Evolutionary conservation across 2,797 vertebrate species (phyloP), one percentile per base, ranked within the genome.

Genomic region (Galago senegalensis): DNA sequence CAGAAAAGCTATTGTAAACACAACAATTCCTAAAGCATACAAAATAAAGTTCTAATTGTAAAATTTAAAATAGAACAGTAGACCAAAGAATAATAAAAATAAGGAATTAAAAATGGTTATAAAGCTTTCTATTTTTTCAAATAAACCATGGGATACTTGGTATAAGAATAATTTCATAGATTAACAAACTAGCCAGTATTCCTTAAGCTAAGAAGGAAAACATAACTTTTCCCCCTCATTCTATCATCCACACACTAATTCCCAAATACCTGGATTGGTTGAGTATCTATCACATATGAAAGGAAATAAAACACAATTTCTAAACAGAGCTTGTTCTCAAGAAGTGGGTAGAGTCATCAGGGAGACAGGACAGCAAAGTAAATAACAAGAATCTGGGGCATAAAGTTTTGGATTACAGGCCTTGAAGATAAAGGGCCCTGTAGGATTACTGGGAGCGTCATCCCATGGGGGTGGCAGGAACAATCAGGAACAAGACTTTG

Each of bases 181-280:
- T 46, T 91, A 67, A 88, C 34, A 82, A 29, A 88, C 16, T 76
- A 49, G 2, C 29, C 43, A 73, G 27, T 49, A 85, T 90, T 46
- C 53, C 40, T 95, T 85, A 93, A 92, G 84, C 29, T 58, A 31
- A 34, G 40, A 88, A 91, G 46, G 18, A 80, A 96, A 84, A 61
- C 43, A 31, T 6, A 60, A 53, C 67, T 79, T 90, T 92, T 34
- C 58, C 34, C 9, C 23, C 7, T 43, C 31, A 43, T 46, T 79
- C 37, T 82, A 37, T 91, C 21, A 21, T 27, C 46, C 29, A 17
- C 0, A 29, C 7, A 21, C 21, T 21, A 72, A 11, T 18, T 72
- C 49, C 37, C 58, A 82, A 56, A 88, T 80, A 72, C 20, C 27
- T 40, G 7, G 67, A 37, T 86, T 69, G n/a, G 10, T 49, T 65